Conservation (phyloP, 2,888 invertebrate genomes). For the Agriotes lineatus region DNA sequence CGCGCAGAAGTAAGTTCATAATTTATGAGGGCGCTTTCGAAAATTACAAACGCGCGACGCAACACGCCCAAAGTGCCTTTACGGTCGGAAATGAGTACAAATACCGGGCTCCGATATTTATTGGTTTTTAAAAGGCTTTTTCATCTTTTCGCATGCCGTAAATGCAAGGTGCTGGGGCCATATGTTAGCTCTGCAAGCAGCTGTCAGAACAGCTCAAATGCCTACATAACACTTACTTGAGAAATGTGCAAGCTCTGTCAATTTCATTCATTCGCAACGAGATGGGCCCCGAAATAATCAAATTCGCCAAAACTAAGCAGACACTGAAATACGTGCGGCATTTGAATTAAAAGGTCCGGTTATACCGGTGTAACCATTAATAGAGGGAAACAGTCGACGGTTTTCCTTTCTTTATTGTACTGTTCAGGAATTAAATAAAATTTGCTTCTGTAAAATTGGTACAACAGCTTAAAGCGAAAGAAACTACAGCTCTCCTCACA, state of each 20-base stretch:
- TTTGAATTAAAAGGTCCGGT: constrained; percentile 2
- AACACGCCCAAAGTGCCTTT: background rate
- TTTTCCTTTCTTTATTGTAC: background rate
- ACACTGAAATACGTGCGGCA: constrained; percentile 10
- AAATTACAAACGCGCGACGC: too few relatives aligned
- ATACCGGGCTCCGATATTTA: constrained; percentile 49
- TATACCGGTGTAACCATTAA: background rate
- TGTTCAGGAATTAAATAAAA: too few relatives aligned
- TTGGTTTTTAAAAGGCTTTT: constrained; percentile 54
- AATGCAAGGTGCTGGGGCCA: constrained; percentile 48
- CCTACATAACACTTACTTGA: constrained; percentile 17
- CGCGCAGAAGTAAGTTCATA: too few relatives aligned
- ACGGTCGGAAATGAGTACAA: constrained; percentile 11
- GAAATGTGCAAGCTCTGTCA: constrained; percentile 21
- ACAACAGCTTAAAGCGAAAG: too few relatives aligned
- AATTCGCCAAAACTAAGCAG: constrained; percentile 3
- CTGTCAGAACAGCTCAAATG: constrained; percentile 45
- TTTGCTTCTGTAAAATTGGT: too few relatives aligned
- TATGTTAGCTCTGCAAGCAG: constrained; percentile 48
- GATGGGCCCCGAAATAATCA: background rate
- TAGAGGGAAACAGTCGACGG: background rate
- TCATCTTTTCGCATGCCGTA: constrained; percentile 46
- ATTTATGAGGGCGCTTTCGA: too few relatives aligned
- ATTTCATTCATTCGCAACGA: constrained; percentile 8
- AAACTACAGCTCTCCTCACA: too few relatives aligned